A percentile compares a stretch with the other conserved stretches of the same genome.
Evolutionary conservation across 2,797 vertebrate species (phyloP).

Genomic region (Meriones psammophilus): DNA sequence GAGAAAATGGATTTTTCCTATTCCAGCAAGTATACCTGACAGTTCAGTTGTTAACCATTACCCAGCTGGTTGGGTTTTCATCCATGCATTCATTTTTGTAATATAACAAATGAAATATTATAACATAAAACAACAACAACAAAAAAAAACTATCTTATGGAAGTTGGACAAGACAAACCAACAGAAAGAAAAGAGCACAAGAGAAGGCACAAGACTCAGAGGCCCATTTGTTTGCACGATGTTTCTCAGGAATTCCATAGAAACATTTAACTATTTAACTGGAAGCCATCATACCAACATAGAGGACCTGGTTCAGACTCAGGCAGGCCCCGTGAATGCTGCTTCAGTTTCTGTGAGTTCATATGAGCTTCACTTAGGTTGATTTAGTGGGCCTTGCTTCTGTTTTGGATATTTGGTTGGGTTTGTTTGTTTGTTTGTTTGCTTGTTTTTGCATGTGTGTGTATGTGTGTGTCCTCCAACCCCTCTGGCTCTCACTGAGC

Average conservation of each 20-base stretch:
- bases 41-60: background rate
- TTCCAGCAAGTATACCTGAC: background rate
- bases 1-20: background rate
- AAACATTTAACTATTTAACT: background rate
- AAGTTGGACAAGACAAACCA: background rate
- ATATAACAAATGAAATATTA: background rate
- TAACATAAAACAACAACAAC: background rate
- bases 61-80: background rate
- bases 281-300: background rate
- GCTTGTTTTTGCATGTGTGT: background rate
- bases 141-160: background rate
- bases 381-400: background rate
- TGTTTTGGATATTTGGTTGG: background rate
- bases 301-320: background rate
- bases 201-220: background rate
- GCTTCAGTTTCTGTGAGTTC: background rate
- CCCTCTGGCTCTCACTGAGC: background rate
- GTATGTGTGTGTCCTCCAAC: background rate
- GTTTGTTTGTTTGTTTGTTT: background rate
- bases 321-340: background rate
- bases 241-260: background rate
- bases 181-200: background rate
- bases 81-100: background rate
- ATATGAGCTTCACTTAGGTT: background rate
- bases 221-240: background rate